Evolutionary conservation across 2,797 vertebrate genomes (phyloP).

Genomic region (Oceanodroma leucorhoa): DNA sequence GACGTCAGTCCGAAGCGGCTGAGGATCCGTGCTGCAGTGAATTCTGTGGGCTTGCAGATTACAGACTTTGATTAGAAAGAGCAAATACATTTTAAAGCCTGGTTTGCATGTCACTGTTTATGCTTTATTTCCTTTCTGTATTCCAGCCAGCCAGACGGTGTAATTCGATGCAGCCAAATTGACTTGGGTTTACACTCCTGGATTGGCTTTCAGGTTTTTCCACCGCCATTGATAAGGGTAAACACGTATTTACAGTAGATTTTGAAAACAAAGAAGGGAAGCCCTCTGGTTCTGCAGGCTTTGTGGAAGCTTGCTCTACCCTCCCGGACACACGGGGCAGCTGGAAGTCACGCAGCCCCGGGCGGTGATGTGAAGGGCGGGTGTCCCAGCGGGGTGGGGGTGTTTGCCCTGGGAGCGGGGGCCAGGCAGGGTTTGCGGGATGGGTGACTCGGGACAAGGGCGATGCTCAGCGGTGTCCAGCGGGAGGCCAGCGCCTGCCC

Average conservation of each 20-base stretch:
- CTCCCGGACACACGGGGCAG: fast-evolving
- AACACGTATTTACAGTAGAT: neutral
- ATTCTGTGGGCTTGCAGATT: neutral
- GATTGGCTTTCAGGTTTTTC: neutral
- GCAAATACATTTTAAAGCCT: neutral
- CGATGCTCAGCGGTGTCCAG: neutral
- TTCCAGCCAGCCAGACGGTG: neutral
- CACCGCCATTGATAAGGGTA: neutral
- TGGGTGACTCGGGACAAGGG: neutral
- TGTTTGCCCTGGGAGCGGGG: fast-evolving
- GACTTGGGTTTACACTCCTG: neutral
- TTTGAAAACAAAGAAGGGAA: neutral
- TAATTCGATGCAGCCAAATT: neutral
- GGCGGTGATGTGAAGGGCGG: neutral
- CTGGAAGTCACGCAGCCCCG: too few relatives aligned
- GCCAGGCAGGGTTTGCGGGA: neutral
- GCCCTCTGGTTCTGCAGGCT: neutral
- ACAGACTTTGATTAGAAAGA: neutral
- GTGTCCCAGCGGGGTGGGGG: neutral
- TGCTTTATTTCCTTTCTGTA: neutral
- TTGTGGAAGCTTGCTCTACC: neutral
- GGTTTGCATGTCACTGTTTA: neutral
- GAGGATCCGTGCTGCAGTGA: neutral
- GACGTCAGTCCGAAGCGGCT: fast-evolving
- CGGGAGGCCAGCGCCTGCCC: neutral